Base-by-base conservation (phyloP, 2,113 vertebrate genomes). In the Rhineura floridana region DNA sequence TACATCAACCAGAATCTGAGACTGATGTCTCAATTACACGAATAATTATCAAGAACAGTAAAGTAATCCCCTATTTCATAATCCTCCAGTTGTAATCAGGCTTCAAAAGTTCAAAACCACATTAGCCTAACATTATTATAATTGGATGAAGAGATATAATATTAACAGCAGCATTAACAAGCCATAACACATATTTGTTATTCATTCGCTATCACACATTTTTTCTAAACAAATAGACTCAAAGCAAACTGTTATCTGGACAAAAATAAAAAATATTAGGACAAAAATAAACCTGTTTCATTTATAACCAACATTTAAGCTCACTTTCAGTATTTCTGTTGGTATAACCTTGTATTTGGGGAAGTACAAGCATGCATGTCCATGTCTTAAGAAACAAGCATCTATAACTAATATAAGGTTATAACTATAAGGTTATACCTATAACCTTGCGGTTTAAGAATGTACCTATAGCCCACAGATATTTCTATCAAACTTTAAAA, bases 141-240 rank as follows among this genome's bases (percentile, higher is more conserved):
- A 28, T 69, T 28, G 79, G 8, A n/a, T 81, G 44, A 25, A 83
- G 90, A 84, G 76, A 3, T 0, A 39, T 46, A 62, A 55, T 39
- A 44, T 59, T 73, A 88, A 6, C 2, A 33, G 76, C 28, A 48
- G 72, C 5, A 83, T 19, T 70, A 94, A 78, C 42, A 52, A 81
- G 28, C 10, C 79, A 21, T 69, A 86, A 30, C 55, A 87, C 23
- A 82, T 62, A 3, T n/a, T 89, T 78, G 92, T 80, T 88, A 48
- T 67, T 28, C 19, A 69, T 13, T 59, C 6, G 62, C 77, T 91
- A 85, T 63, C 52, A 33, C 48, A 70, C 36, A n/a, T 83, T 82
- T 85, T 75, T 33, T 55, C 63, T 81, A 55, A 87, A 72, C 69
- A 91, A 59, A 15, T n/a, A 82, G 78, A 44, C 36, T 81, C 1